These are phyloP conservation scores for Propithecus coquereli DNA, from an alignment of 2,113 vertebrate species.

Conservation along the genomic window DNA sequence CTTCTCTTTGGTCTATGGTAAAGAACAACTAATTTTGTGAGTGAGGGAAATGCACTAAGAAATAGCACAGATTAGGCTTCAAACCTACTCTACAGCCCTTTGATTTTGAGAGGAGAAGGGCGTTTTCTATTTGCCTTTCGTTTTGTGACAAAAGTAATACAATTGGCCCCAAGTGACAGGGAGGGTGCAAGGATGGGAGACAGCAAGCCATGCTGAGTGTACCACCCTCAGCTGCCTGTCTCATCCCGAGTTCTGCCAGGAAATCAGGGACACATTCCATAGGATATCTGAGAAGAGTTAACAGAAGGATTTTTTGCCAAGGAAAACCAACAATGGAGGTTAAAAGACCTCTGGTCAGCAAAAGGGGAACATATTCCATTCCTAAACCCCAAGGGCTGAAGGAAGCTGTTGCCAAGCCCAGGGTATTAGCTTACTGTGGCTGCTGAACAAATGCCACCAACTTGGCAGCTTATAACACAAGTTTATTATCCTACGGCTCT, in stretches of 20 bases:
- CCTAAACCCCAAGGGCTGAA: no score
- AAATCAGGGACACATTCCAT: not conserved
- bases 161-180: not conserved
- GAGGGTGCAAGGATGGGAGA: rapidly evolving
- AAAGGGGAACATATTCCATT: not conserved
- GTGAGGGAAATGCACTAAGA: not conserved
- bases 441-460: not conserved
- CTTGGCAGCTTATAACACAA: not conserved
- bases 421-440: not conserved
- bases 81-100: not conserved
- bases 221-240: not conserved
- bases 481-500: not conserved
- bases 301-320: not conserved
- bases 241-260: not conserved
- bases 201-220: rapidly evolving
- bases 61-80: not conserved
- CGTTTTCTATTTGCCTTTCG: not conserved
- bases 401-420: not conserved
- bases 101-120: rapidly evolving
- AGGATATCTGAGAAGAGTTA: no score
- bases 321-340: not conserved
- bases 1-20: not conserved
- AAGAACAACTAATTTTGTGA: not conserved
- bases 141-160: not conserved
- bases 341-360: not conserved